These are phyloP conservation scores for Heliconius ismenius DNA, from an alignment of 2,888 invertebrate species.

Conservation along the genomic window DNA sequence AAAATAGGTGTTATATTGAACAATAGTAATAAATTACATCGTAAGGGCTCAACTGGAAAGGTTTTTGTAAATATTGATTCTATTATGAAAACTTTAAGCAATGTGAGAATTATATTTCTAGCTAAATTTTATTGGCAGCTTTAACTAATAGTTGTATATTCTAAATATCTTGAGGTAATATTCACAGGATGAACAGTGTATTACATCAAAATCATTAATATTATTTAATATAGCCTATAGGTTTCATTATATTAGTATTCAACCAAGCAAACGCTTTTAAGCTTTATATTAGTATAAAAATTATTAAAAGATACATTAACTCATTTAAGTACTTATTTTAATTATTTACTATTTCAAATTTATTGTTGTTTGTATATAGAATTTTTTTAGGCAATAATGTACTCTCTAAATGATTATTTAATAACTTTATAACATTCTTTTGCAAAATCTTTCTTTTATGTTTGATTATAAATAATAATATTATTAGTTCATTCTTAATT, in stretches of 20 bases:
- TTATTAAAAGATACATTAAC: neutral
- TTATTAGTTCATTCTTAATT: neutral
- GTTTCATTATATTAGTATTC: neutral
- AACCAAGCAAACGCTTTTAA: neutral
- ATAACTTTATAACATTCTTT: neutral
- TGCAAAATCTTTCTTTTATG: neutral
- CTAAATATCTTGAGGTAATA: no score
- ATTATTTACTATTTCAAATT: neutral
- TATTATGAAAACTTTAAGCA: neutral
- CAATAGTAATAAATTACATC: neutral
- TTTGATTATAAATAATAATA: no score
- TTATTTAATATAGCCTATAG: no score
- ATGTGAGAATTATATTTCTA: no score
- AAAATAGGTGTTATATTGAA: neutral
- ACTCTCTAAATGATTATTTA: neutral
- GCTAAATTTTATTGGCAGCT: no score
- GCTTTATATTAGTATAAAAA: no score
- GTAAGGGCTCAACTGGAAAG: neutral
- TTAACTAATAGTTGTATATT: no score
- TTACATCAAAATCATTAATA: no score
- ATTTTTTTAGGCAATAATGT: neutral
- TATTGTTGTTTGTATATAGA: neutral
- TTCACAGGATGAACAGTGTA: no score
- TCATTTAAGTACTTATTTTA: no score
- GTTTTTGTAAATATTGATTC: neutral